These are phyloP conservation scores for Leuciscus idus DNA, from an alignment of 2,113 vertebrate species.

Conservation along the genomic window DNA sequence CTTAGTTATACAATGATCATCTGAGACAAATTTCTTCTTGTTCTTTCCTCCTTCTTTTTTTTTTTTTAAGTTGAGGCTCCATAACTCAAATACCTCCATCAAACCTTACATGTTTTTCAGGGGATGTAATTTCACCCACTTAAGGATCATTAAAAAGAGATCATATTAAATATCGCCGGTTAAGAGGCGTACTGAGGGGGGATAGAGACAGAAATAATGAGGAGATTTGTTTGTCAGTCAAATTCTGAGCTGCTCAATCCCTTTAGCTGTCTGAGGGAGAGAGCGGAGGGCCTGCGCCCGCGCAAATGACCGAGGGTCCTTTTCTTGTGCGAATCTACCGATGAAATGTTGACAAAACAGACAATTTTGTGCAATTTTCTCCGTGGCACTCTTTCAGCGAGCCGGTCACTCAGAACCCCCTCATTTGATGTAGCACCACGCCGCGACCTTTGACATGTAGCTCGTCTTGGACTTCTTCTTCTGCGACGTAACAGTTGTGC, in stretches of 20 bases:
- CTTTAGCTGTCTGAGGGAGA: conserved; percentile 75
- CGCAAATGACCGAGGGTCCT: conserved; percentile 63
- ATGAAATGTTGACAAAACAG: conserved; percentile 97
- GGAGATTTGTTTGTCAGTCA: conserved; percentile 90
- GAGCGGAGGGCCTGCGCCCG: conserved; percentile 46
- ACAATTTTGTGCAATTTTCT: conserved; percentile 93
- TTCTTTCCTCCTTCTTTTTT: not conserved
- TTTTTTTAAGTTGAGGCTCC: conserved; percentile 13
- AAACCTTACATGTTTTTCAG: conserved; percentile 63
- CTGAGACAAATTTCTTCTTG: not conserved
- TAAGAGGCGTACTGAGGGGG: conserved; percentile 70
- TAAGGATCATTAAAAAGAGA: conserved; percentile 91
- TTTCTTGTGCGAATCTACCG: conserved; percentile 83
- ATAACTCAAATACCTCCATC: conserved; percentile 64
- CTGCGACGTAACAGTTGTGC: conserved; percentile 85
- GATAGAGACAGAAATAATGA: conserved; percentile 82
- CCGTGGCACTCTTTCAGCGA: conserved; percentile 82
- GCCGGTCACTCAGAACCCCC: conserved; percentile 80
- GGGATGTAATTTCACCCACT: conserved; percentile 85
- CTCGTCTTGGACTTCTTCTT: conserved; percentile 67
- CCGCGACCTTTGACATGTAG: conserved; percentile 86
- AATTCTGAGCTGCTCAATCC: conserved; percentile 80
- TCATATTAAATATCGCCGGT: conserved; percentile 91
- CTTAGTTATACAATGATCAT: conserved; percentile 29
- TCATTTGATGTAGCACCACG: conserved; percentile 83